Base-by-base conservation (phyloP, 1,140 invertebrate genomes). In the Andricus grossulariae region DNA sequence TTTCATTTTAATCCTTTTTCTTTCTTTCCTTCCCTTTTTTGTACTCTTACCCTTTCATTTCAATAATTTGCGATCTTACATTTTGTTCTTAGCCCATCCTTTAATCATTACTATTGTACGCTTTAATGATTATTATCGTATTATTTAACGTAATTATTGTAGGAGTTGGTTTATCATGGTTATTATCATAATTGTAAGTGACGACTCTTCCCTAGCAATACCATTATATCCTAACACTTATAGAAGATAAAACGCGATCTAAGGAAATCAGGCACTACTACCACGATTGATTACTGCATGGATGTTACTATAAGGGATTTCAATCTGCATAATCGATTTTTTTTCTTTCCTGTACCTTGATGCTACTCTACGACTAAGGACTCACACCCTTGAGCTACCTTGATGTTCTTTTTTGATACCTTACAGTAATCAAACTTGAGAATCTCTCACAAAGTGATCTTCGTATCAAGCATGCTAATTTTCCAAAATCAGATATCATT, bases 121-220 rank as follows among this genome's bases (percentile, higher is more conserved):
- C 18, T 54, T 15, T 12, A 10, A 19, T 19, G 18, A 54, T 10
- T 54, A n/a, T n/a, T 54, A n/a, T 60, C 21, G 21, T 16, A 60
- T 15, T 32, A 11, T 25, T 60, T 60, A 60, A 60, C 8, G 57
- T 66, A 66, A 66, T 66, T 66, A 66, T 66, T 66, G 60, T 66
- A 45, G 60, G 15, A 6, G 39, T 45, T 45, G 5, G 1, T 66
- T 66, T 45, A 45, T 11, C 15, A 16, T 66, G 32, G n/a, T 66
- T 66, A 45, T 66, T 66, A 66, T 66, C 60, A 60, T 60, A 25
- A 60, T 60, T n/a, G 60, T 66, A 66, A 66, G 60, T 66, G 60
- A 66, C 60, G 60, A 66, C 60, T 66, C 25, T 66, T 66, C 60
- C 60, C 60, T 66, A 39, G n/a, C 12, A 66, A 25, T n/a, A 16